These are phyloP conservation scores for Trichomalopsis sarcophagae DNA, from an alignment of 1,140 invertebrate species.

Conservation along the genomic window DNA sequence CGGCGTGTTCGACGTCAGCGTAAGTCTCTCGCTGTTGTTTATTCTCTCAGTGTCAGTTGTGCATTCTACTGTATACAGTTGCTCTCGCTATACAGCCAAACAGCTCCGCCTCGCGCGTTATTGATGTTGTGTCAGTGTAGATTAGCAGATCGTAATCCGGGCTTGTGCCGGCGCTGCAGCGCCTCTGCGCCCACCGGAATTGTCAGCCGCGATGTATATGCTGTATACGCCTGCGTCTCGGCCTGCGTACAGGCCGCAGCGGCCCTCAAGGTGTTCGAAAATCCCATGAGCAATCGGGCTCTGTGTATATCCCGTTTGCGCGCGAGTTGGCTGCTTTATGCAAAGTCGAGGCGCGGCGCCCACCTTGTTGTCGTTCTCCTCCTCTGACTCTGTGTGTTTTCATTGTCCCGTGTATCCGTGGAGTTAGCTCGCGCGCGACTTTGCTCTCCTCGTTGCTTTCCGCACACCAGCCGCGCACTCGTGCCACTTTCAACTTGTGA, in stretches of 20 bases:
- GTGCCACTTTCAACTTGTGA: not conserved
- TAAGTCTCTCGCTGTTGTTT: conserved; percentile 56
- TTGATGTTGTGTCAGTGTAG: conserved; percentile 6
- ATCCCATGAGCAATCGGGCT: conserved; percentile 1
- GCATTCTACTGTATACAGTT: no score
- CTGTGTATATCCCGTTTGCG: not conserved
- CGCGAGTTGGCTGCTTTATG: not conserved
- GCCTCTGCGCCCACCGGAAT: no score
- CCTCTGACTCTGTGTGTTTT: no score
- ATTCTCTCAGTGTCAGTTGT: no score
- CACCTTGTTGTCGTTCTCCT: no score
- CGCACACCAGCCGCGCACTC: not conserved
- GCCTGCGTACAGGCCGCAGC: not conserved
- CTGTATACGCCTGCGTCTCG: not conserved
- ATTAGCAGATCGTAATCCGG: conserved; percentile 29
- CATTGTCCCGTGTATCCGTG: not conserved
- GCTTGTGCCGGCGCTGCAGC: not conserved
- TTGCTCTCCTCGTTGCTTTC: not conserved
- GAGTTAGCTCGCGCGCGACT: not conserved
- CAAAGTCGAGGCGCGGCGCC: not conserved
- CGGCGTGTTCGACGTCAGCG: conserved; percentile 63
- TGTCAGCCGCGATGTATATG: not conserved
- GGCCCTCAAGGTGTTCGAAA: conserved; percentile 6
- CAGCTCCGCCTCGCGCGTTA: not conserved
- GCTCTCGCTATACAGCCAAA: not conserved